Evolutionary conservation across 2,797 vertebrate species (phyloP).

Genomic region (Aphelocoma californica): DNA sequence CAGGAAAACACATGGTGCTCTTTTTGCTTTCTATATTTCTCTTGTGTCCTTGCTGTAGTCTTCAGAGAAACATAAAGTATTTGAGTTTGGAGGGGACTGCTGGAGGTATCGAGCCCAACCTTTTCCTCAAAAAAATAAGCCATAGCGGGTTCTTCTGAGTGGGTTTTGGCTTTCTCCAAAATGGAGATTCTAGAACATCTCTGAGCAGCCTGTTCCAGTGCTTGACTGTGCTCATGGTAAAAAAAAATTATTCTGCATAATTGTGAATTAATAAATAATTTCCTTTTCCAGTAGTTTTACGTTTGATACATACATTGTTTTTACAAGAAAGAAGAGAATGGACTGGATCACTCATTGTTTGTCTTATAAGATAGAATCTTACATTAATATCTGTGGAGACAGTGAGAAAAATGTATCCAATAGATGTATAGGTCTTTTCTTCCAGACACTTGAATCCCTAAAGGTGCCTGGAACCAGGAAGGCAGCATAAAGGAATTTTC

Average conservation of each 20-base stretch:
- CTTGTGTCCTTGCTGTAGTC: neutral
- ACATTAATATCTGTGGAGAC: neutral
- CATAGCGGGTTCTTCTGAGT: neutral
- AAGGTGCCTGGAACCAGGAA: neutral
- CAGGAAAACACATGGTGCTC: neutral
- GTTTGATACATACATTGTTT: neutral
- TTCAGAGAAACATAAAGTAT: neutral
- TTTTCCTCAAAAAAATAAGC: neutral
- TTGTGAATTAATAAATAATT: neutral
- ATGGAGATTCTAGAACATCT: neutral
- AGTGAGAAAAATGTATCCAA: neutral
- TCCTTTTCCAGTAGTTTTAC: neutral
- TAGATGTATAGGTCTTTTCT: neutral
- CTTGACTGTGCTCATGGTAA: neutral
- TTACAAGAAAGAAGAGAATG: neutral
- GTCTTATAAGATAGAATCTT: neutral
- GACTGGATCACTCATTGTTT: neutral
- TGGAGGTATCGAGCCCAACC: neutral
- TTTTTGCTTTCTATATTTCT: neutral
- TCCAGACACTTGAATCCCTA: neutral
- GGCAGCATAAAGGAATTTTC: neutral
- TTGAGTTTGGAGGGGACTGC: neutral
- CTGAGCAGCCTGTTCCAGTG: neutral
- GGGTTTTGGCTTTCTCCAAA: neutral
- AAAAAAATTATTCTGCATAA: neutral